phyloP scores from a whole-genome alignment of 2,113 vertebrate species.

The Origma solitaria region DNA sequence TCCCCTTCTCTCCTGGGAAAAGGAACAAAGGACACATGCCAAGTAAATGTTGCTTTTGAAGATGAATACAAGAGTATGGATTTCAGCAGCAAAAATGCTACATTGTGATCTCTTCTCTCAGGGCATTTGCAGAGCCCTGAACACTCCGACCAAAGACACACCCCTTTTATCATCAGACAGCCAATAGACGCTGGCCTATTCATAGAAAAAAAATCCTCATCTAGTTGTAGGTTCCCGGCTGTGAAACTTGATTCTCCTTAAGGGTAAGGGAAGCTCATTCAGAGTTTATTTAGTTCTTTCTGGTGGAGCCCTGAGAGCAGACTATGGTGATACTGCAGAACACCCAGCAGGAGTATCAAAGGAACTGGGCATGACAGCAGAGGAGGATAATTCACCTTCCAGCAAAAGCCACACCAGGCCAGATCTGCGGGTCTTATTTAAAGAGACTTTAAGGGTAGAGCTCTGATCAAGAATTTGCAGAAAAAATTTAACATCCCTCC shows the following conservation, averaged over 20 bases:
- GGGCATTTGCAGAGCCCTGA: not conserved
- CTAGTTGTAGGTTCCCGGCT: not conserved
- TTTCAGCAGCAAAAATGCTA: not conserved
- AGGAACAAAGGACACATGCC: not conserved
- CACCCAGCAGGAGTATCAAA: not conserved
- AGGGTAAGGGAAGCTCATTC: not conserved
- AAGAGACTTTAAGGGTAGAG: not conserved
- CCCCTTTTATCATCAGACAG: not conserved
- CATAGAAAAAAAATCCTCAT: not conserved
- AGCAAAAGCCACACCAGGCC: not conserved
- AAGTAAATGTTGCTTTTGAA: not conserved
- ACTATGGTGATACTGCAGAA: not conserved
- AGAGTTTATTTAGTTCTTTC: not conserved
- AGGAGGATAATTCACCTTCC: not conserved
- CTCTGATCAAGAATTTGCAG: not conserved
- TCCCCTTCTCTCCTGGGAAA: not conserved
- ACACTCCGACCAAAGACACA: not conserved
- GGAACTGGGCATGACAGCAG: not conserved
- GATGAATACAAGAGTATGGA: not conserved
- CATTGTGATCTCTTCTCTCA: not conserved
- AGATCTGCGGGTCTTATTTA: not conserved
- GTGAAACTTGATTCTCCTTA: not conserved
- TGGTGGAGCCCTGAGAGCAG: not conserved
- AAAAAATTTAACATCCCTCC: not conserved
- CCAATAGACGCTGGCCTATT: not conserved